Evolutionary conservation across 2,797 vertebrate genomes (phyloP), one percentile per base, ranked within the genome.

Genomic region (Hydrolagus colliei): DNA sequence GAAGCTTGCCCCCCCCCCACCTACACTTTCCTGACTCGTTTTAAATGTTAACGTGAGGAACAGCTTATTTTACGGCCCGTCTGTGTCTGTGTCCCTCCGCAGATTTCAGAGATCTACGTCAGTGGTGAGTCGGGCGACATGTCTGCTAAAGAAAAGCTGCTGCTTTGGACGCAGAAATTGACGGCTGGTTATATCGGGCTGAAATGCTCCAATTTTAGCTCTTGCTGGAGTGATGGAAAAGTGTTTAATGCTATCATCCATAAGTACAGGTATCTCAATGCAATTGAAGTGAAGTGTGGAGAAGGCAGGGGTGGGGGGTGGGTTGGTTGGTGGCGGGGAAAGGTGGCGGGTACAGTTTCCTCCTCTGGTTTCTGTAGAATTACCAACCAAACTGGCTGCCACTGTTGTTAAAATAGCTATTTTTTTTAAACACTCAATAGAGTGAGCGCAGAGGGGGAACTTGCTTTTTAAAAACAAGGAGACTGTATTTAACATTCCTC

Each of bases 71-170:
- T 27, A 27, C 27, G 27, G 27, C 27, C 27, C 27, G 27, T 27
- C 27, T 27, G 27, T 1, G 27, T 72, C 1, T 59, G 10, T 62
- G 8, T 67, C 61, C 59, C 35, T 87, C 52, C 87, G 0, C 94
- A 99, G 98, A 99, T 99, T 89, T 99, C 98, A 0, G 98, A 99
- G 91, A 99, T 99, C 91, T 98, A 99, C 87, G 97, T 99, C 92
- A 96, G 97, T 0, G 98, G 98, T 8, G 97, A 99, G 89, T 97
- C 95, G 0, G 95, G 95, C 63, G 98, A 99, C 88, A 96, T 99
- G 95, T 98, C 98, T 0, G 98, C 98, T 91, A 99, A 99, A 93
- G 98, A 99, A 90, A 98, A 98, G 91, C 95, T 99, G 90, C 93
- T 99, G 79, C 88, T 99, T 86, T 99, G 98, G 97, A 97, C 97